phyloP scores from a whole-genome alignment of 2,888 invertebrate genomes.

The Stenchaetothrips biformis region DNA sequence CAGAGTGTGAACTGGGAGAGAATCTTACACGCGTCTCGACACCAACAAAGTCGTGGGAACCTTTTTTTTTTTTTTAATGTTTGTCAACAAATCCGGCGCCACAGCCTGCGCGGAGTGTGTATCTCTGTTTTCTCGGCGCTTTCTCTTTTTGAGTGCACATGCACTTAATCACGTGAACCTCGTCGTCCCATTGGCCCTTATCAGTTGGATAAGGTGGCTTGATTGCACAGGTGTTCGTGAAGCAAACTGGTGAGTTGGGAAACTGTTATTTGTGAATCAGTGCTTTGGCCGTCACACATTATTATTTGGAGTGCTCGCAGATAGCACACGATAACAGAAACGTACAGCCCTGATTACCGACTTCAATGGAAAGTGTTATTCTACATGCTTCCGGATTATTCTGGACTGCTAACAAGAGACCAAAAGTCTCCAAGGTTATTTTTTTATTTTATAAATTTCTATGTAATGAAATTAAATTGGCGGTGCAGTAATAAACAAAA shows the following conservation, averaged over 20 bases:
- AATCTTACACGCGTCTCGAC: not conserved
- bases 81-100: not conserved
- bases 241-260: no score
- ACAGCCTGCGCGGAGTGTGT: not conserved
- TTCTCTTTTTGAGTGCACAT: not conserved
- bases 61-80: not conserved
- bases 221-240: not conserved
- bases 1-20: not conserved
- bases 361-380: not conserved
- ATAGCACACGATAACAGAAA: no score
- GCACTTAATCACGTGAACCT: not conserved
- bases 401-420: no score
- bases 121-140: not conserved
- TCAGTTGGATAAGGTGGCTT: conserved; percentile 6
- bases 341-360: not conserved
- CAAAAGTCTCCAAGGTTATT: no score
- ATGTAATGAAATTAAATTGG: no score
- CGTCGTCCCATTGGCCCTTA: not conserved
- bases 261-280: not conserved
- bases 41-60: not conserved
- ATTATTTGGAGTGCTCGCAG: no score
- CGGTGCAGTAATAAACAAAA: no score
- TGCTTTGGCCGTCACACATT: not conserved
- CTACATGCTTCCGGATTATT: not conserved
- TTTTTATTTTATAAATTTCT: no score